phyloP scores from a whole-genome alignment of 2,888 invertebrate species.

The Dolichopus griseipennis region DNA sequence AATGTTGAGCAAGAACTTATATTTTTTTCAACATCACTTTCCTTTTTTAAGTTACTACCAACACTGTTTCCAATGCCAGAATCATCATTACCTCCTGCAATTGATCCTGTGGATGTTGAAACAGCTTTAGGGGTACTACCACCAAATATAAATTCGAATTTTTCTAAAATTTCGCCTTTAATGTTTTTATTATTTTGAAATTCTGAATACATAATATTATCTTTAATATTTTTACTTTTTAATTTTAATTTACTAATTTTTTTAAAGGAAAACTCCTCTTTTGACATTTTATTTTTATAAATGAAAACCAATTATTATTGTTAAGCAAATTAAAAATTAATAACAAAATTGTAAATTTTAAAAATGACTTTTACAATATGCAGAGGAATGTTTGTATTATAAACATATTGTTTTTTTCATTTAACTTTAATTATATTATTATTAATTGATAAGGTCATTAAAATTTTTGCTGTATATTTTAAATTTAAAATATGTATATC shows the following conservation, averaged over 20 bases:
- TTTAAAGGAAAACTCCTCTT: not conserved
- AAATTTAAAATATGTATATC: no score
- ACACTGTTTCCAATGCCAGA: slow-evolving; percentile 5
- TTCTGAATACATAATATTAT: not conserved
- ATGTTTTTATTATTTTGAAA: not conserved
- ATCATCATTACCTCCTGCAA: not conserved
- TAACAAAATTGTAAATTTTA: no score
- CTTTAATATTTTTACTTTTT: not conserved
- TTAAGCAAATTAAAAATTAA: no score
- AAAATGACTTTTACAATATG: no score
- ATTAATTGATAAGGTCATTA: no score
- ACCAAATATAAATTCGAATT: slow-evolving; percentile 5
- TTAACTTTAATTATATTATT: no score
- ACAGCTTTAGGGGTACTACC: not conserved
- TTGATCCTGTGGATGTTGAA: slow-evolving; percentile 7
- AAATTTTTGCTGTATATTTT: no score
- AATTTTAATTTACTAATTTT: not conserved
- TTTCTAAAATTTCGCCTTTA: slow-evolving; percentile 1
- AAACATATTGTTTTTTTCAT: no score
- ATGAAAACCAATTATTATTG: no score
- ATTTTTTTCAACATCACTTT: slow-evolving; percentile 32
- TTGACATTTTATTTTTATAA: not conserved
- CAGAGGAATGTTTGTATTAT: no score
- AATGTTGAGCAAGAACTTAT: slow-evolving; percentile 42
- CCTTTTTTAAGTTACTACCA: slow-evolving; percentile 6